Percentiles rank a stretch among this genome's conserved stretches.
phyloP scores from a whole-genome alignment of 2,797 vertebrate genomes.

The Pteronotus mesoamericanus region DNA sequence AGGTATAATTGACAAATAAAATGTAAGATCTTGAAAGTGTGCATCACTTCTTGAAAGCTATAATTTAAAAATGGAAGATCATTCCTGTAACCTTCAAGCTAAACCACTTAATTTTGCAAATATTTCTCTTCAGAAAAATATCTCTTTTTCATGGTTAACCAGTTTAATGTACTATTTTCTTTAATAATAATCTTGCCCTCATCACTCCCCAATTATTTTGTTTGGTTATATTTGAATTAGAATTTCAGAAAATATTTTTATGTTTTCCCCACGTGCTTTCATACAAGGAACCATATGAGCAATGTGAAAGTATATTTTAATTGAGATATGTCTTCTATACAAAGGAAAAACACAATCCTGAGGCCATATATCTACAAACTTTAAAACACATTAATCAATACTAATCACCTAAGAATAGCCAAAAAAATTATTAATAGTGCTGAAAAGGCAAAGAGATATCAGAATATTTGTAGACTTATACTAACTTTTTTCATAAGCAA shows the following conservation, averaged over 20 bases:
- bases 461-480: neutral
- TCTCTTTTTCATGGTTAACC: neutral
- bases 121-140: neutral
- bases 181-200: neutral
- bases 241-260: slow-evolving; percentile 2
- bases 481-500: neutral
- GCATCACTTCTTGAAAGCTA: neutral
- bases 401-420: neutral
- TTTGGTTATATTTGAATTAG: neutral
- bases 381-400: neutral
- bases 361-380: neutral
- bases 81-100: neutral
- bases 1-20: neutral
- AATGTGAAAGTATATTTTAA: neutral
- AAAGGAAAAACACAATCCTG: neutral
- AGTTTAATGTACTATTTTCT: neutral
- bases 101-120: neutral
- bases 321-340: neutral
- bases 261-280: neutral
- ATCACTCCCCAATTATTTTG: neutral
- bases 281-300: neutral
- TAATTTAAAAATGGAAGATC: neutral
- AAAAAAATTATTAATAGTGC: neutral
- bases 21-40: neutral
- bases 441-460: neutral